phyloP scores from a whole-genome alignment of 2,113 vertebrate species.

The Phyllostomus hastatus region DNA sequence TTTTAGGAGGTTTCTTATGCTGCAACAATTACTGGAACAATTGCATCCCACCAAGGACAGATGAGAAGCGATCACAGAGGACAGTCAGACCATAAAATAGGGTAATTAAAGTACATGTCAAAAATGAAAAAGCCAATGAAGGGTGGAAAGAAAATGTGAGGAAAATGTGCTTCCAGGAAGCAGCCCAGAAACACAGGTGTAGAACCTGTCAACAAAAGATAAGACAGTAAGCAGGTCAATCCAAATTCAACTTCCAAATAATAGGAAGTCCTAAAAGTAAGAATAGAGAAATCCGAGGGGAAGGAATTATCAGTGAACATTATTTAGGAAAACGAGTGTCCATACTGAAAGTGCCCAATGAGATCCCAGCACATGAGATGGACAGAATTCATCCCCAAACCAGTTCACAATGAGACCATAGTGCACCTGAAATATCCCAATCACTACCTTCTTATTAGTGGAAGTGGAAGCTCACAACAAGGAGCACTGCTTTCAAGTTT shows the following conservation, averaged over 20 bases:
- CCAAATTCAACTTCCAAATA: neutral
- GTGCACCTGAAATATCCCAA: neutral
- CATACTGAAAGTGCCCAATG: neutral
- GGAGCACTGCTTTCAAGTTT: neutral
- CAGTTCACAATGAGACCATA: too few species aligned
- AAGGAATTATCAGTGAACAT: too few species aligned
- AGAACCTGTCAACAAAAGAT: neutral
- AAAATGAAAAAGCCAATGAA: neutral
- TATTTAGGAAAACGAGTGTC: neutral
- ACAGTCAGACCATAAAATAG: neutral
- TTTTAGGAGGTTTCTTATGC: neutral
- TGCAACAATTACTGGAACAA: neutral
- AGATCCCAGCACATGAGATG: neutral
- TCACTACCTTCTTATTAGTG: neutral
- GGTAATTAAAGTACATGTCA: neutral
- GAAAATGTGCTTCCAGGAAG: neutral
- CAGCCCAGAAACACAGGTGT: neutral
- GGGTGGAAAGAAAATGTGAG: neutral
- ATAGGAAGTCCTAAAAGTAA: neutral
- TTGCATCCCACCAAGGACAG: neutral
- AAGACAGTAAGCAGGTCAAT: neutral
- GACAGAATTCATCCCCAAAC: too few species aligned
- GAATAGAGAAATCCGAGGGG: neutral
- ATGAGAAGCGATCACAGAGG: neutral
- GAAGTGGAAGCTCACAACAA: neutral